These are phyloP conservation scores for Metopolophium dirhodum DNA, from an alignment of 1,140 invertebrate genomes.

Conservation along the genomic window DNA sequence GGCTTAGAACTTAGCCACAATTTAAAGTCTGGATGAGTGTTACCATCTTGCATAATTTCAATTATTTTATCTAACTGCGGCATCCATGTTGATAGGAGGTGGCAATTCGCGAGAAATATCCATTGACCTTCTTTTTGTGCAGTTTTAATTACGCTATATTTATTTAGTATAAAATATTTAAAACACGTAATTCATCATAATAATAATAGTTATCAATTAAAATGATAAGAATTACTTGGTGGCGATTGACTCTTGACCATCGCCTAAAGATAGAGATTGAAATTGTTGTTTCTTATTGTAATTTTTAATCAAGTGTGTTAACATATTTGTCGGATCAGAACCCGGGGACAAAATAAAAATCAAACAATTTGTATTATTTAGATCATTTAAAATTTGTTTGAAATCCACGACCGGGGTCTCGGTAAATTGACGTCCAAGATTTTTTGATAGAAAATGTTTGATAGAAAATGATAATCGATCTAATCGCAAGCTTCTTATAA, in stretches of 20 bases:
- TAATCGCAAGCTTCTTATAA: background rate
- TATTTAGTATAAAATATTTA: background rate
- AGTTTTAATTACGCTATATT: constrained; percentile 62
- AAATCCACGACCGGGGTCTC: background rate
- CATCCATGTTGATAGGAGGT: constrained; percentile 89
- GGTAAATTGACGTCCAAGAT: constrained; percentile 4
- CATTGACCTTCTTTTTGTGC: constrained; percentile 71
- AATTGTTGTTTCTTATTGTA: constrained; percentile 2
- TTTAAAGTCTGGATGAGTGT: constrained; percentile 66
- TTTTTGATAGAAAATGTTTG: background rate
- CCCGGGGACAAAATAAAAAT: constrained; percentile 8
- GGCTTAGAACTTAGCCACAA: constrained; percentile 86
- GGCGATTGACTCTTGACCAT: constrained; percentile 7
- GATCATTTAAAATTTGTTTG: background rate
- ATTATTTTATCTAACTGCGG: constrained; percentile 82
- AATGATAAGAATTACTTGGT: constrained; percentile 2
- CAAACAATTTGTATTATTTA: constrained; percentile 1
- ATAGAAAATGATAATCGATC: constrained; percentile 35
- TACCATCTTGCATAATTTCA: constrained; percentile 63
- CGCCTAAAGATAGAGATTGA: background rate
- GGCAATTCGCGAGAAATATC: constrained; percentile 91
- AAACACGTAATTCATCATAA: background rate
- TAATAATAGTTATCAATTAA: background rate
- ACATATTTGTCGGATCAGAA: background rate
- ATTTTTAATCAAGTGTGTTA: background rate